phyloP scores from a whole-genome alignment of 2,888 invertebrate species.

The Carpatolechia fugitivella region DNA sequence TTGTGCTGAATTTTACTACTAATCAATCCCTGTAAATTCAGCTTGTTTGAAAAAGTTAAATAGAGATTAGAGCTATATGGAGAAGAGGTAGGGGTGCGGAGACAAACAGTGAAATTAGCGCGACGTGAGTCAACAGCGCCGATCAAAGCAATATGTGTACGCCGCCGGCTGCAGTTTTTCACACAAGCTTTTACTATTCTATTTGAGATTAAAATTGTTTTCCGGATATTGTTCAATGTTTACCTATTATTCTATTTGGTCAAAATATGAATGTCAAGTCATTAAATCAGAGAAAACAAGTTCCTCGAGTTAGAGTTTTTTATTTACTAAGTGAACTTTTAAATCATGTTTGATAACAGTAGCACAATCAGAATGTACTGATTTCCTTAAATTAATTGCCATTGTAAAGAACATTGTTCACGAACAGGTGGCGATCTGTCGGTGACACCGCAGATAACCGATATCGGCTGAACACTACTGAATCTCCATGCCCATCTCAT shows the following conservation, averaged over 20 bases:
- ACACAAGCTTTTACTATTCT: slow-evolving; percentile 22
- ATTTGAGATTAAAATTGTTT: not conserved
- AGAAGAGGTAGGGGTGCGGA: not conserved
- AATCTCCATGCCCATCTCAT: slow-evolving; percentile 57
- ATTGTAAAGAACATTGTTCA: not conserved
- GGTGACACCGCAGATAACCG: slow-evolving; percentile 60
- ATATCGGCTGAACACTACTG: slow-evolving; percentile 45
- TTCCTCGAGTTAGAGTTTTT: no score
- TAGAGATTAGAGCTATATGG: no score
- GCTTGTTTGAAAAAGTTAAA: no score
- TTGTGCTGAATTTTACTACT: no score
- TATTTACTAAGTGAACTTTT: no score
- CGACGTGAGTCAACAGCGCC: slow-evolving; percentile 30
- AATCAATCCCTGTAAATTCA: no score
- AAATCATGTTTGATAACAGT: no score
- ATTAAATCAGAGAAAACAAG: no score
- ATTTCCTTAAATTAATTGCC: not conserved
- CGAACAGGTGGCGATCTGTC: slow-evolving; percentile 37
- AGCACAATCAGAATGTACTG: not conserved
- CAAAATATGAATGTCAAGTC: no score
- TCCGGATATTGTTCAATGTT: no score
- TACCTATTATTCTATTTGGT: no score
- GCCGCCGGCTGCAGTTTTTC: slow-evolving; percentile 30
- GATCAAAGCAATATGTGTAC: slow-evolving; percentile 37
- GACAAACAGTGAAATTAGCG: slow-evolving; percentile 35